Base-by-base conservation (phyloP, 2,888 invertebrate genomes). In the Macrophya annulata region DNA sequence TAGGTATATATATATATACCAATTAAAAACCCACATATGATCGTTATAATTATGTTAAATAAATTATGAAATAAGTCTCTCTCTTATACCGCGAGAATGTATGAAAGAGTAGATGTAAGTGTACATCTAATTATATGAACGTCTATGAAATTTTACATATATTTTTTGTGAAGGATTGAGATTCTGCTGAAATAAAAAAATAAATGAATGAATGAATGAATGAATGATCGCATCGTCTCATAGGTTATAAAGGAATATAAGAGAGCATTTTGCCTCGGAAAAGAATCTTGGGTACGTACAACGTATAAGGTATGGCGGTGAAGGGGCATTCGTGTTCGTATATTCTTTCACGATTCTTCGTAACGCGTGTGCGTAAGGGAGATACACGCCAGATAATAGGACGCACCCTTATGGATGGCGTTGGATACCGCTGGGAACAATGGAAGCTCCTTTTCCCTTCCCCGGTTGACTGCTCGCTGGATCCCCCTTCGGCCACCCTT, bases 381-480 rank as follows among this genome's bases (percentile, higher is more conserved):
- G 89, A 91, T 89, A 90, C 87, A 90, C 86, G 89, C 85, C 88
- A 87, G 89, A 92, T 93, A 92, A 93, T 93, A 92, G 91, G 89
- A 91, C 90, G 89, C 90, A 90, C 92, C 92, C 92, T 92, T 91
- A 91, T 90, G 91, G 90, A 92, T 90, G 92, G 90, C 90, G 90
- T 91, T 89, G 91, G 90, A 91, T 90, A 90, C 91, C 91, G 88
- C 87, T 86, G 91, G 91, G 92, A 92, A 93, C 93, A 93, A 93
- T 93, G 91, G 90, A 88, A 87, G 86, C 86, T 88, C 25, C 86
- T 85, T 86, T 84, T 37, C 71, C 81, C 86, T 81, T 86, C 83
- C 71, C 83, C 21, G 48, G 10, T 21, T 48, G n/a, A 40, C 76
- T 17, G 51, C 17, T 77, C 77, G 10, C 55, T 40, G 31, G 17